These are phyloP conservation scores for Tupiocoris notatus DNA, from an alignment of 2,888 invertebrate genomes.

Conservation along the genomic window DNA sequence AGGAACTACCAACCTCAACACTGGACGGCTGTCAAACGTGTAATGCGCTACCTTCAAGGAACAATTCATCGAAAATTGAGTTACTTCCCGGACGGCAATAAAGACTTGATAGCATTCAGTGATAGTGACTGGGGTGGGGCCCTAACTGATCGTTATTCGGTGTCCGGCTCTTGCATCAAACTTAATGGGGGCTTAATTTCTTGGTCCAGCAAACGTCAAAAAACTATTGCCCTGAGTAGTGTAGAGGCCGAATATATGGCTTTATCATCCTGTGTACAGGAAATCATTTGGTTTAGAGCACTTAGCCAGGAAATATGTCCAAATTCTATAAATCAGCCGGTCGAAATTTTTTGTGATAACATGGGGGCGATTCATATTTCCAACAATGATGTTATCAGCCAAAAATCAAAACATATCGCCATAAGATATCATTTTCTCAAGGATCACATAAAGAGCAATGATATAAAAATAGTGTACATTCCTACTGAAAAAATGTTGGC, in stretches of 20 bases:
- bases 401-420: constrained; percentile 1
- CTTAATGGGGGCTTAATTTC: neutral
- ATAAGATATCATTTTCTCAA: constrained; percentile 8
- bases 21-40: neutral
- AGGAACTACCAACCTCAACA: neutral
- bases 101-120: neutral
- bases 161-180: neutral
- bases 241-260: constrained; percentile 24
- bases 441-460: too few relatives aligned
- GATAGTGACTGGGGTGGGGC: constrained; percentile 5
- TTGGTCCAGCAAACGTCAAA: neutral
- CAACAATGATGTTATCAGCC: constrained; percentile 9
- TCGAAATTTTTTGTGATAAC: neutral
- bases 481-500: too few relatives aligned
- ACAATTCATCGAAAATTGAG: neutral
- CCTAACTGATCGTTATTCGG: neutral
- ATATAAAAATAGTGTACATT: too few relatives aligned
- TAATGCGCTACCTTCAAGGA: neutral
- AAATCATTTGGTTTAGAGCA: constrained; percentile 1
- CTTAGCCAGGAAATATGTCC: neutral
- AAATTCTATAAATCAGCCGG: neutral
- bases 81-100: neutral
- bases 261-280: neutral
- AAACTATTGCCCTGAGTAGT: constrained; percentile 10
- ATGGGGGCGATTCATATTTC: neutral